Conservation (phyloP, 2,888 invertebrate species). For the Diarsia rubi region DNA sequence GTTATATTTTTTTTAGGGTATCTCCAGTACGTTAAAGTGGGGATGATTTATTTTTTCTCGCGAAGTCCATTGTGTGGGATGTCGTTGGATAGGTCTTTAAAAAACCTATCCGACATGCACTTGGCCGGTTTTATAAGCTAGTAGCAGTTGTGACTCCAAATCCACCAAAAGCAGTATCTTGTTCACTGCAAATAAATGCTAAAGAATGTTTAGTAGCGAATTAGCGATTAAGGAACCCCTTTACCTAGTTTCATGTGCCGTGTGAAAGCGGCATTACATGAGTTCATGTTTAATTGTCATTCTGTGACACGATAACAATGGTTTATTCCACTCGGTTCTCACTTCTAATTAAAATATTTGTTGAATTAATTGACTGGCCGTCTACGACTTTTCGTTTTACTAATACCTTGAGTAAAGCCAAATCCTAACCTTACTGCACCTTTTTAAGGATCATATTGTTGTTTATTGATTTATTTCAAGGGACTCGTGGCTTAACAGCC, state of each 20-base stretch:
- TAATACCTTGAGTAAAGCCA: not conserved
- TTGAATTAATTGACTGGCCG: slow-evolving; percentile 10
- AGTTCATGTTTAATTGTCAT: slow-evolving; percentile 43
- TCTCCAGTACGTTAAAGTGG: too few species aligned
- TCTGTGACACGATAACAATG: slow-evolving; percentile 55
- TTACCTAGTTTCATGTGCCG: slow-evolving; percentile 41
- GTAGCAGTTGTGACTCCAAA: not conserved
- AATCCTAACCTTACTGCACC: not conserved
- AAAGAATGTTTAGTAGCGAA: slow-evolving; percentile 33
- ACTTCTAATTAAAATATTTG: slow-evolving; percentile 39
- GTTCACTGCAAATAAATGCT: not conserved
- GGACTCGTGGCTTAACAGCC: not conserved
- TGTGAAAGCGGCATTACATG: slow-evolving; percentile 37
- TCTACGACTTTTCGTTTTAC: not conserved
- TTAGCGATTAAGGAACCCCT: slow-evolving; percentile 25
- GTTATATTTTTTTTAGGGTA: too few species aligned
- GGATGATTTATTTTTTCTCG: too few species aligned
- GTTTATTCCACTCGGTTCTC: slow-evolving; percentile 42
- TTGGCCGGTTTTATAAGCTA: too few species aligned
- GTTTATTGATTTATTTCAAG: not conserved
- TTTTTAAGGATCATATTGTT: not conserved
- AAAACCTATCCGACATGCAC: too few species aligned
- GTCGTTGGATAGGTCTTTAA: too few species aligned
- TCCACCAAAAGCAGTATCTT: not conserved
- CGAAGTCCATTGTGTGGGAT: too few species aligned